Evolutionary conservation across 1,140 invertebrate species (phyloP).

Genomic region (Megathymus violae): DNA sequence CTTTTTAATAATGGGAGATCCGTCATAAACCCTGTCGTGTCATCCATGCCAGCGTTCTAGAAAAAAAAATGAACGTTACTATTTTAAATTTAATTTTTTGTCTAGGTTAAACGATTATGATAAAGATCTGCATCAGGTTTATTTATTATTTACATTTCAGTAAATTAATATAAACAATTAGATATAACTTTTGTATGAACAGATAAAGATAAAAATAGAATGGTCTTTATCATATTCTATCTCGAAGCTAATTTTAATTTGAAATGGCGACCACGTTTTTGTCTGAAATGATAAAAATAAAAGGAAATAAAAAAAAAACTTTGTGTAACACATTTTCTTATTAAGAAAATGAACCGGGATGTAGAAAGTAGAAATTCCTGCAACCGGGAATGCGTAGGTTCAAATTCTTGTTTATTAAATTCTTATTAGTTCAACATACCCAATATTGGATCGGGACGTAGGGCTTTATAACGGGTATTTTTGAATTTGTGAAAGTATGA

Average conservation of each 20-base stretch:
- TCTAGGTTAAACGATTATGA: too few species aligned
- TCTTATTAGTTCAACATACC: constrained; percentile 24
- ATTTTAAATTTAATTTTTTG: too few species aligned
- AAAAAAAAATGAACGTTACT: constrained; percentile 75
- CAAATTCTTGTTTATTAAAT: constrained; percentile 31
- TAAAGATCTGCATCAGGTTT: too few species aligned
- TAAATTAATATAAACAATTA: too few species aligned
- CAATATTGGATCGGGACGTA: constrained; percentile 14
- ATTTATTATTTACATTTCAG: too few species aligned
- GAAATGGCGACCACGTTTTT: neutral
- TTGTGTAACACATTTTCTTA: constrained; percentile 16
- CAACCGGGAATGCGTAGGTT: constrained; percentile 13
- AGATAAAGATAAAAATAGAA: too few species aligned
- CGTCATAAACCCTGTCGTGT: constrained; percentile 93
- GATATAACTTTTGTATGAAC: too few species aligned
- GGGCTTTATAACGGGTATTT: neutral
- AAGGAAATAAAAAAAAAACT: constrained; percentile 8
- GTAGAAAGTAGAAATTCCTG: constrained; percentile 25
- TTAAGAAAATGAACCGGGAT: constrained; percentile 6
- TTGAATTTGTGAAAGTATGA: constrained; percentile 13
- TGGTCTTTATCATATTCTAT: too few species aligned
- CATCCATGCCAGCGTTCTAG: constrained; percentile 92
- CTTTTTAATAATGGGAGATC: constrained; percentile 94
- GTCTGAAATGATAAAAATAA: too few species aligned
- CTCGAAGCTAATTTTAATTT: too few species aligned